Conservation (phyloP, 2,888 invertebrate genomes). For the Capitulum mitella region DNA sequence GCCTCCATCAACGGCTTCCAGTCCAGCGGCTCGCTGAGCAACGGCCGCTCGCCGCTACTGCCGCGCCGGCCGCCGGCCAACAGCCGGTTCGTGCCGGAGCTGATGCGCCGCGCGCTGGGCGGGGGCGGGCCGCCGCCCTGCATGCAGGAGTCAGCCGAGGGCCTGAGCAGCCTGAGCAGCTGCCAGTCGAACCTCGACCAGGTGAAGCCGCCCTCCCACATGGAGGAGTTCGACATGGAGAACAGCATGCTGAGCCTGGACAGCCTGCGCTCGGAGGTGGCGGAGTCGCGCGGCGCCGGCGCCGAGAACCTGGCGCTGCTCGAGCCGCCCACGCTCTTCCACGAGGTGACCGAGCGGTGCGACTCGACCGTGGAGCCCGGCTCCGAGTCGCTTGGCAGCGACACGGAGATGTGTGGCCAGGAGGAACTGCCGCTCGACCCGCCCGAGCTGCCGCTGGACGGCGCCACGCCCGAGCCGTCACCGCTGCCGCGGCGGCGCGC, state of each 20-base stretch:
- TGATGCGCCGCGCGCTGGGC: constrained; percentile 63
- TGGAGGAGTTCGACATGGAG: constrained; percentile 66
- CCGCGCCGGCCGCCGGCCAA: background rate
- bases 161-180: constrained; percentile 42
- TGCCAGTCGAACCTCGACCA: constrained; percentile 63
- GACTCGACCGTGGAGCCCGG: constrained; percentile 43
- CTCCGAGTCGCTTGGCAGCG: constrained; percentile 52
- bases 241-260: constrained; percentile 76
- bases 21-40: constrained; percentile 2
- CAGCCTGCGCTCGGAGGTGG: constrained; percentile 71
- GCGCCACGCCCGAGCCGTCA: constrained; percentile 29
- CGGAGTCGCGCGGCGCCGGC: constrained; percentile 42
- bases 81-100: constrained; percentile 51
- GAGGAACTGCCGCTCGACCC: constrained; percentile 38
- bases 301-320: background rate
- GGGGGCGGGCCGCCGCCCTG: constrained; percentile 42
- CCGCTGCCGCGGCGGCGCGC: constrained; percentile 43
- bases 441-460: constrained; percentile 35
- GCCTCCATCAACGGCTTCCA: constrained; percentile 2
- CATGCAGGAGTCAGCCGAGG: constrained; percentile 29
- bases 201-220: constrained; percentile 72
- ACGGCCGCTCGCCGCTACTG: constrained; percentile 9
- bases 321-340: constrained; percentile 32
- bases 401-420: constrained; percentile 47
- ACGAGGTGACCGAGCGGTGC: constrained; percentile 46